Evolutionary conservation across 2,797 vertebrate genomes (phyloP).

Genomic region (Cuculus canorus): DNA sequence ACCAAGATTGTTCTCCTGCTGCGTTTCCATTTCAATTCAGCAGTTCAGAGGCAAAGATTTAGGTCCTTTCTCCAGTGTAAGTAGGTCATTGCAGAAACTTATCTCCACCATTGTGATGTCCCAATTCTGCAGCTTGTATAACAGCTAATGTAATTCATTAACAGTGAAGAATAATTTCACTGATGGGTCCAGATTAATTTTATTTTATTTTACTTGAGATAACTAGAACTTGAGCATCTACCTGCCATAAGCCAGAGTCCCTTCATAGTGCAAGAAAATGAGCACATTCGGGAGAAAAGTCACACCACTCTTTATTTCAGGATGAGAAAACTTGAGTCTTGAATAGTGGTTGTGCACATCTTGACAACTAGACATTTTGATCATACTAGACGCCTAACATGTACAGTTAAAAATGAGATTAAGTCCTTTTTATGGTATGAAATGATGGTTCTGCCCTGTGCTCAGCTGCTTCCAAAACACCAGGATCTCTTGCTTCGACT

Average conservation of each 20-base stretch:
- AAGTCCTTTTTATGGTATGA: background rate
- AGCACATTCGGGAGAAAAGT: background rate
- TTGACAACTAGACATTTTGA: background rate
- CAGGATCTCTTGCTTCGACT: background rate
- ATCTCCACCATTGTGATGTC: background rate
- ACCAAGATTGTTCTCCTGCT: background rate
- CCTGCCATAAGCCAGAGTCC: background rate
- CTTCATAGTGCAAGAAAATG: background rate
- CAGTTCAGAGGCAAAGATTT: background rate
- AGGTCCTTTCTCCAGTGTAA: background rate
- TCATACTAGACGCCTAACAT: background rate
- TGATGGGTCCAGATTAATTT: background rate
- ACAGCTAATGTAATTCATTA: background rate
- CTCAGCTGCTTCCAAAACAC: background rate
- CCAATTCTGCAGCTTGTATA: background rate
- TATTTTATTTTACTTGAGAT: background rate
- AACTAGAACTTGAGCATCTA: background rate
- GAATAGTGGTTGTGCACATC: background rate
- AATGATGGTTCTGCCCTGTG: background rate
- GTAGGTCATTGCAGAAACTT: background rate
- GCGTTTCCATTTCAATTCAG: background rate
- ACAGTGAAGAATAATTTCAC: background rate
- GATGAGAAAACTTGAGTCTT: background rate
- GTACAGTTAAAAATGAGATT: background rate
- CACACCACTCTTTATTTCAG: background rate